phyloP scores from a whole-genome alignment of 1,140 invertebrate genomes.

The Bradysia coprophila region DNA sequence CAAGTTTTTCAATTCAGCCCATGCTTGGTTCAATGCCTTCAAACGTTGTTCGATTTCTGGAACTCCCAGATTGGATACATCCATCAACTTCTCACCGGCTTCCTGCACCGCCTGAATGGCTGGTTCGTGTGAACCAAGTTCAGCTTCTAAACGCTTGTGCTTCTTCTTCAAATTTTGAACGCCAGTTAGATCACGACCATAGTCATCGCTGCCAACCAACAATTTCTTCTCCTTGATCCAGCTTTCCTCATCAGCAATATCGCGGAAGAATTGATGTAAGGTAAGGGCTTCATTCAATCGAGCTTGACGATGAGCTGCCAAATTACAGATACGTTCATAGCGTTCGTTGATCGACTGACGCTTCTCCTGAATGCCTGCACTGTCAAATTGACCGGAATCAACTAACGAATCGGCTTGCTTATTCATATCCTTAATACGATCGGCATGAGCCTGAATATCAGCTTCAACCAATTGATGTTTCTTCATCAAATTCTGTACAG shows the following conservation, averaged over 20 bases:
- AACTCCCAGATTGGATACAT: conserved; percentile 88
- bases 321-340: conserved; percentile 80
- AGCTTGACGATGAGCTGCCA: conserved; percentile 79
- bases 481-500: conserved; percentile 98
- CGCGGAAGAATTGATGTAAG: conserved; percentile 96
- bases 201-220: conserved; percentile 92
- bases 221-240: conserved; percentile 99
- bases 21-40: conserved; percentile 69
- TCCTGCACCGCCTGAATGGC: conserved; percentile 94
- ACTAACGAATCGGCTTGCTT: conserved; percentile 84
- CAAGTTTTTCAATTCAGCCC: conserved; percentile 79
- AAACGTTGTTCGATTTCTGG: conserved; percentile 87
- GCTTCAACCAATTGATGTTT: conserved; percentile 97
- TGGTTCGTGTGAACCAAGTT: conserved; percentile 89
- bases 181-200: conserved; percentile 92
- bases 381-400: conserved; percentile 88
- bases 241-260: conserved; percentile 99
- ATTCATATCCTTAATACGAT: conserved; percentile 92
- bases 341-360: conserved; percentile 85
- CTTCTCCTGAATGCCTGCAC: conserved; percentile 81
- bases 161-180: conserved; percentile 98
- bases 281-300: conserved; percentile 90
- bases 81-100: conserved; percentile 90
- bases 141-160: conserved; percentile 91
- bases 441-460: conserved; percentile 89